Conservation (phyloP, 2,797 vertebrate species). For the Tapera naevia region DNA sequence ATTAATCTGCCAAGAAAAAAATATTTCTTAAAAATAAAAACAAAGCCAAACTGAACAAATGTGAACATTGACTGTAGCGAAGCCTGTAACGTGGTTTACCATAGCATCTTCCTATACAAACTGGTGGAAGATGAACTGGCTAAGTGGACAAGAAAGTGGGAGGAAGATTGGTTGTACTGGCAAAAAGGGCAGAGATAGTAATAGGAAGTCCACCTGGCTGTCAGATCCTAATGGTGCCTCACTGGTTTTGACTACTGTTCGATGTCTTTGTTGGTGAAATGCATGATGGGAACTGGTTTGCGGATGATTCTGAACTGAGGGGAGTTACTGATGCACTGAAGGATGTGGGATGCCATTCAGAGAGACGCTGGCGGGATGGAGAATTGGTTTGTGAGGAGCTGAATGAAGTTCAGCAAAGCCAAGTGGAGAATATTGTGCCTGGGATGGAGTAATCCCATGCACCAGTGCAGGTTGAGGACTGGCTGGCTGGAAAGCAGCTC, state of each 20-base stretch:
- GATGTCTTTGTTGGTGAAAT: background rate
- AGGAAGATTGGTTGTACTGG: background rate
- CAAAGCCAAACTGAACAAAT: background rate
- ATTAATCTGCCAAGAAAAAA: background rate
- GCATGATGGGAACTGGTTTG: background rate
- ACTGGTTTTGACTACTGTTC: fast-evolving
- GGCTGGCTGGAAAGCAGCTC: background rate
- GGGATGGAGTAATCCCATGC: background rate
- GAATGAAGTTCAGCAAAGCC: background rate
- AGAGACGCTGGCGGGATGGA: background rate
- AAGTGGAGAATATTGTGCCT: background rate
- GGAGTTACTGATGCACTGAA: background rate
- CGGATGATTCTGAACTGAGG: background rate
- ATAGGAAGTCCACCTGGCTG: background rate
- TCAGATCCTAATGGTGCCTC: background rate
- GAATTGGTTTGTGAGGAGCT: background rate
- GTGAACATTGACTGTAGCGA: background rate
- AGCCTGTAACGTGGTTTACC: background rate
- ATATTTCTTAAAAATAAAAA: background rate
- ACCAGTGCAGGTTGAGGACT: background rate
- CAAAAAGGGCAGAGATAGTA: background rate
- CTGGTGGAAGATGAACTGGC: background rate
- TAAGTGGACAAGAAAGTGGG: background rate
- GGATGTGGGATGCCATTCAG: background rate
- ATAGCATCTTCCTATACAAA: background rate